These are phyloP conservation scores for Limnephilus rhombicus DNA, from an alignment of 2,888 invertebrate genomes.

Conservation along the genomic window DNA sequence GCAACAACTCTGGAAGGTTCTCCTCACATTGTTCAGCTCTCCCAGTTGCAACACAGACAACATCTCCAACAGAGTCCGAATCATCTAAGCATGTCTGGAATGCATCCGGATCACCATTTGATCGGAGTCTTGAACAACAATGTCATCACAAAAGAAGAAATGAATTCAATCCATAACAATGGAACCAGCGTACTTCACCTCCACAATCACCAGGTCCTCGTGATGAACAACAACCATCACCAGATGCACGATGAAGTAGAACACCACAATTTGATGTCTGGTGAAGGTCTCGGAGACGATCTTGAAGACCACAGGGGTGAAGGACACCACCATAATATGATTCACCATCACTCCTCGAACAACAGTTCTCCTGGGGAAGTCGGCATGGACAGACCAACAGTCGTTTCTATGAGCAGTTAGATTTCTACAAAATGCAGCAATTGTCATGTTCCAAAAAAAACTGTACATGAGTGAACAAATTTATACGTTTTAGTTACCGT, in stretches of 20 bases:
- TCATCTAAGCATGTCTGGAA: slow-evolving; percentile 46
- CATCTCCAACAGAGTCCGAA: slow-evolving; percentile 43
- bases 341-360: slow-evolving; percentile 68
- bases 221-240: slow-evolving; percentile 56
- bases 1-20: slow-evolving; percentile 49
- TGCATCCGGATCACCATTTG: slow-evolving; percentile 60
- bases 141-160: slow-evolving; percentile 67
- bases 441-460: neutral
- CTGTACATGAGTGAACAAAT: neutral
- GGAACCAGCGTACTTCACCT: slow-evolving; percentile 67
- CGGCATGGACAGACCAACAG: slow-evolving; percentile 75
- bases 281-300: slow-evolving; percentile 68
- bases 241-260: slow-evolving; percentile 69
- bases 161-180: slow-evolving; percentile 67
- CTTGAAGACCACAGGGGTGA: slow-evolving; percentile 69
- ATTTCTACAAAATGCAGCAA: neutral
- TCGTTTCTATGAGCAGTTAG: slow-evolving; percentile 74
- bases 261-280: slow-evolving; percentile 57
- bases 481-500: neutral
- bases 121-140: slow-evolving; percentile 65
- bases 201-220: slow-evolving; percentile 54
- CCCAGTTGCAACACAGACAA: slow-evolving; percentile 51
- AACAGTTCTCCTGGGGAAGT: slow-evolving; percentile 60
- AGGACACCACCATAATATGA: slow-evolving; percentile 67
- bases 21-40: slow-evolving; percentile 62